Evolutionary conservation across 2,113 vertebrate species (phyloP).

Genomic region (Scatophagus argus): DNA sequence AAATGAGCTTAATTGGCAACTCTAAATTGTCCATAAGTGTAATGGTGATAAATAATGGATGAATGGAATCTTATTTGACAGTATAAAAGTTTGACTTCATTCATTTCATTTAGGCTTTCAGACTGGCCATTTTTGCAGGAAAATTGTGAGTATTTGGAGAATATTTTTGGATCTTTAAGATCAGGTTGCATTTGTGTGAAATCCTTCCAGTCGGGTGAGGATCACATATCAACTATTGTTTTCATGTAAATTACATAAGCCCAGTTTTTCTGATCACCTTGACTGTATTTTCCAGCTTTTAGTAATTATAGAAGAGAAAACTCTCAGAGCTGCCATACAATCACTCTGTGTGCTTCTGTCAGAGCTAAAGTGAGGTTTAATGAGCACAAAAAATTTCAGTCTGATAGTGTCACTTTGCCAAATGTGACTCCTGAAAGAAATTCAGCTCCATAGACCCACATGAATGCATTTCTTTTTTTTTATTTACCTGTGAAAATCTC

Average conservation of each 20-base stretch:
- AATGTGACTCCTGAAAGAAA: background rate
- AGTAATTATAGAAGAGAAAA: slow-evolving; percentile 2
- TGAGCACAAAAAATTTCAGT: background rate
- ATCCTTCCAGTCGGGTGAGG: background rate
- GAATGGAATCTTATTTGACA: too few species aligned
- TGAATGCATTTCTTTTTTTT: background rate
- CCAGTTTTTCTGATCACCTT: background rate
- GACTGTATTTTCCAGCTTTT: slow-evolving; percentile 3
- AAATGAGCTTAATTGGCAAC: too few species aligned
- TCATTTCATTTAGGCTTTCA: background rate
- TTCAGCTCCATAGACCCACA: background rate
- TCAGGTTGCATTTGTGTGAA: background rate
- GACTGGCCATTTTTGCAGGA: background rate
- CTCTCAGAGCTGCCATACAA: background rate
- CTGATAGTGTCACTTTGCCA: background rate
- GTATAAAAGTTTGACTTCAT: background rate
- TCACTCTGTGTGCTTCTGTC: background rate
- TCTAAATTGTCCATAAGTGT: too few species aligned
- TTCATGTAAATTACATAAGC: background rate
- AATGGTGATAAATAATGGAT: too few species aligned
- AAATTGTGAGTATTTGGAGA: background rate
- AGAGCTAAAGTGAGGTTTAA: background rate
- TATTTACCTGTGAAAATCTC: background rate
- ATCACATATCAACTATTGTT: background rate
- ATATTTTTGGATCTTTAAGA: background rate